Percentiles rank a stretch among this genome's conserved stretches.
These are phyloP conservation scores for Lasioglossum albipes DNA, from an alignment of 1,140 invertebrate species.

Conservation along the genomic window DNA sequence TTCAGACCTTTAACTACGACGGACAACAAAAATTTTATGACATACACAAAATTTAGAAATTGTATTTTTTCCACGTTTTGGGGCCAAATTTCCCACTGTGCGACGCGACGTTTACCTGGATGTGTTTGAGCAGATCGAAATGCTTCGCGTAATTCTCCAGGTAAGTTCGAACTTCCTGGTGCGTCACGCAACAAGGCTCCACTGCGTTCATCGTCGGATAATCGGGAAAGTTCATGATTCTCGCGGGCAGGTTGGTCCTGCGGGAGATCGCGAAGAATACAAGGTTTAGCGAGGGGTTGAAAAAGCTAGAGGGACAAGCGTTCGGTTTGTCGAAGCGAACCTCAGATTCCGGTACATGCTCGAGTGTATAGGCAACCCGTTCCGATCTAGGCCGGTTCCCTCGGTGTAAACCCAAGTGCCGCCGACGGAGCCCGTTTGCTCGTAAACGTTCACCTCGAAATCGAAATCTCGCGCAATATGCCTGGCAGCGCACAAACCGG, in stretches of 20 bases:
- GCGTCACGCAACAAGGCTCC: conserved; percentile 81
- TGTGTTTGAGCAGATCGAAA: conserved; percentile 80
- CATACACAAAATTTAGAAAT: too few relatives aligned
- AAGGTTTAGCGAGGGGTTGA: too few relatives aligned
- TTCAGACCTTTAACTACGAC: too few relatives aligned
- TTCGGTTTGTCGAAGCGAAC: conserved; percentile 40
- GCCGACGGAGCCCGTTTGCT: conserved; percentile 83
- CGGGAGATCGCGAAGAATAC: neutral
- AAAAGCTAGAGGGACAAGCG: too few relatives aligned
- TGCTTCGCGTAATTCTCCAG: conserved; percentile 82
- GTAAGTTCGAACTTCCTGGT: conserved; percentile 84
- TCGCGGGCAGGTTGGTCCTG: conserved; percentile 89
- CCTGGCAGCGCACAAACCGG: conserved; percentile 86
- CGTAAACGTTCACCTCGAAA: conserved; percentile 82
- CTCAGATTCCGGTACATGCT: conserved; percentile 85
- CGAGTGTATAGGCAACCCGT: conserved; percentile 84
- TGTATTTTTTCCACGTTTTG: too few relatives aligned
- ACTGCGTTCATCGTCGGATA: conserved; percentile 81
- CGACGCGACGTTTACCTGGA: conserved; percentile 79
- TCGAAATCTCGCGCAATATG: conserved; percentile 76
- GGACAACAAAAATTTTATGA: too few relatives aligned
- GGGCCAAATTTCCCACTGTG: too few relatives aligned
- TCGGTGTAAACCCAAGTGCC: conserved; percentile 88
- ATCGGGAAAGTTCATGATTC: conserved; percentile 89
- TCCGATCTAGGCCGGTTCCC: conserved; percentile 81